These are phyloP conservation scores for Bostrychus sinensis DNA, from an alignment of 2,113 vertebrate genomes.

Conservation along the genomic window DNA sequence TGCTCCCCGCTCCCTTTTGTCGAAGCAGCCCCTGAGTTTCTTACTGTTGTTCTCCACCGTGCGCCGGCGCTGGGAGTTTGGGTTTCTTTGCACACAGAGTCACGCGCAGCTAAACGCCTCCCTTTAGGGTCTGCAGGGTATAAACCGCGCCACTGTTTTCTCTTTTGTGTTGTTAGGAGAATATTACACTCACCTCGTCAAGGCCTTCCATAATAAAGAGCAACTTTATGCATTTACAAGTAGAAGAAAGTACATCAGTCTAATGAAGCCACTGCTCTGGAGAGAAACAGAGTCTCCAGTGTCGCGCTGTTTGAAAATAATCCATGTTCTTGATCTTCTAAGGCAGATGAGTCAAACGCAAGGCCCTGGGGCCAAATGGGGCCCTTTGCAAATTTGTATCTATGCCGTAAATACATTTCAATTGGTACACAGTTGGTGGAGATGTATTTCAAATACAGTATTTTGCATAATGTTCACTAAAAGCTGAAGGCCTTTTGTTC, in stretches of 20 bases:
- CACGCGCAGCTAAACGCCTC: slow-evolving; percentile 73
- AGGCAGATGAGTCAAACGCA: slow-evolving; percentile 4
- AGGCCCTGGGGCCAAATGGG: neutral
- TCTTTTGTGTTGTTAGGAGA: slow-evolving; percentile 60
- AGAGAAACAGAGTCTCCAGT: slow-evolving; percentile 25
- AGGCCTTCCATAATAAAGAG: slow-evolving; percentile 35
- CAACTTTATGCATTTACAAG: slow-evolving; percentile 52
- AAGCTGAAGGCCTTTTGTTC: neutral
- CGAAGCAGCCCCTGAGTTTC: slow-evolving; percentile 60
- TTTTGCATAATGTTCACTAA: neutral
- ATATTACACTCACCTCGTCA: slow-evolving; percentile 50
- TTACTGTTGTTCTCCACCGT: slow-evolving; percentile 59
- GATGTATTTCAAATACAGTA: neutral
- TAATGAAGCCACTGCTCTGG: slow-evolving; percentile 49
- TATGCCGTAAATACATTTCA: neutral
- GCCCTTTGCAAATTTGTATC: slow-evolving; percentile 11
- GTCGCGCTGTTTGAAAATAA: slow-evolving; percentile 27
- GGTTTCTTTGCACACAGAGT: slow-evolving; percentile 75
- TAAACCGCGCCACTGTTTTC: slow-evolving; percentile 66
- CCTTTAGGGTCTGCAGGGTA: slow-evolving; percentile 73
- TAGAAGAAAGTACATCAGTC: slow-evolving; percentile 39
- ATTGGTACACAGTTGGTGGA: neutral
- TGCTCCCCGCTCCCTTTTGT: slow-evolving; percentile 66
- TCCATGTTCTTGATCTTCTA: slow-evolving; percentile 5
- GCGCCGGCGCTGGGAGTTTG: slow-evolving; percentile 54